These are phyloP conservation scores for Oryzias celebensis DNA, from an alignment of 2,113 vertebrate species.

Conservation along the genomic window DNA sequence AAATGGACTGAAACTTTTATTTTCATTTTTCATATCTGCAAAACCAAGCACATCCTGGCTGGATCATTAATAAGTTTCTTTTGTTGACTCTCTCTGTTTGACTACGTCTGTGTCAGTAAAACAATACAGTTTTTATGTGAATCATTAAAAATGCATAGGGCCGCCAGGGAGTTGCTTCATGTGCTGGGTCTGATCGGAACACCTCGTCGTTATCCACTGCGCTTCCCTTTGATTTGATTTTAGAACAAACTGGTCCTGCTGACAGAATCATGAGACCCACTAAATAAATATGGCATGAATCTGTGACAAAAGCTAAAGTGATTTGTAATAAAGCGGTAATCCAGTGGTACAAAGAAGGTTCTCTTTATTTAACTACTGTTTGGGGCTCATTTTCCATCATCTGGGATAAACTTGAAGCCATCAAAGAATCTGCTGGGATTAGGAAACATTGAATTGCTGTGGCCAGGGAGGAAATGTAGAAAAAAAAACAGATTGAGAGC, in stretches of 20 bases:
- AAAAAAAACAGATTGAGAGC: not conserved
- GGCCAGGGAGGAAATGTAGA: not conserved
- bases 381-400: not conserved
- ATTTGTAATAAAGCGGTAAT: not conserved
- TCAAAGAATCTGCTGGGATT: not conserved
- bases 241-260: slow-evolving; percentile 17
- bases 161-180: not conserved
- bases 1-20: slow-evolving; percentile 32
- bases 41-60: slow-evolving; percentile 13
- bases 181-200: slow-evolving; percentile 12
- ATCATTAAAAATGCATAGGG: slow-evolving; percentile 18
- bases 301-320: not conserved
- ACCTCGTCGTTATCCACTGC: not conserved
- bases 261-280: not conserved
- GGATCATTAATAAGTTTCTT: slow-evolving; percentile 27
- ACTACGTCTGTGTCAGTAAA: not conserved
- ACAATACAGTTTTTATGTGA: slow-evolving; percentile 22
- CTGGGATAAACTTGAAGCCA: not conserved
- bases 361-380: not conserved
- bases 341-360: not conserved
- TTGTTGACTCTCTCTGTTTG: slow-evolving; percentile 17
- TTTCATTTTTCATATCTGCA: slow-evolving; percentile 11
- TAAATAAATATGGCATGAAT: slow-evolving; percentile 3
- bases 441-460: not conserved
- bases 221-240: slow-evolving; percentile 6